Base-by-base conservation (phyloP, 2,888 invertebrate species). In the Polydrusus pterygomalis region DNA sequence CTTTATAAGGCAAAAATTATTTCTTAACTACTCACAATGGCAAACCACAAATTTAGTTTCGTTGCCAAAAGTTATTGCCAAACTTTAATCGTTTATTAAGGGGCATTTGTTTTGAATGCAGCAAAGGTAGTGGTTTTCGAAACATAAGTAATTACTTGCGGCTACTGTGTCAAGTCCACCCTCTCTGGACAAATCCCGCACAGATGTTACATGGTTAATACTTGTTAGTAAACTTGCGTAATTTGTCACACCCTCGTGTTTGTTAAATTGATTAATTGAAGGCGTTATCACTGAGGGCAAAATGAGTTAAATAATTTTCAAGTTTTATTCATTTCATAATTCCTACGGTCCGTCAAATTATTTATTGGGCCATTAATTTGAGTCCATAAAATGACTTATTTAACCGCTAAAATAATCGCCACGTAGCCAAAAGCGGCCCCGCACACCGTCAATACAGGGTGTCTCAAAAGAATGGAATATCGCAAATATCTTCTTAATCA, bases 121-220 rank as follows among this genome's bases (percentile, higher is more conserved):
- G 71, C 62, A 68, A 63, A 76, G 74, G 74, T 74, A 65, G 74
- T 65, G 77, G 69, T 77, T 77, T 77, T 68, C 65, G 65, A 73
- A 77, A 77, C 74, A 77, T 81, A 81, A 82, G 83, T 80, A 80
- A 79, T 81, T 81, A 82, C 81, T 83, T 83, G 80, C 79, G 77
- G 81, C 78, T 77, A 60, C 70, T 43, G 64, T 65, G 76, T 72
- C 76, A 72, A 64, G 76, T 74, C 74, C 77, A 74, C 74, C 70
- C 74, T 71, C 78, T 65, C 80, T 76, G 82, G 83, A 83, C 83
- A 83, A 82, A 82, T 84, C 84, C 79, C 79, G 77, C 80, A 79
- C 84, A 84, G 84, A 83, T 84, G 84, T 83, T 83, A 80, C 84
- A 82, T 81, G 83, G 82, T 83, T 83, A 83, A 82, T 83, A 83